Conservation (phyloP, 1,140 invertebrate species). For the Eurytemora carolleeae region DNA sequence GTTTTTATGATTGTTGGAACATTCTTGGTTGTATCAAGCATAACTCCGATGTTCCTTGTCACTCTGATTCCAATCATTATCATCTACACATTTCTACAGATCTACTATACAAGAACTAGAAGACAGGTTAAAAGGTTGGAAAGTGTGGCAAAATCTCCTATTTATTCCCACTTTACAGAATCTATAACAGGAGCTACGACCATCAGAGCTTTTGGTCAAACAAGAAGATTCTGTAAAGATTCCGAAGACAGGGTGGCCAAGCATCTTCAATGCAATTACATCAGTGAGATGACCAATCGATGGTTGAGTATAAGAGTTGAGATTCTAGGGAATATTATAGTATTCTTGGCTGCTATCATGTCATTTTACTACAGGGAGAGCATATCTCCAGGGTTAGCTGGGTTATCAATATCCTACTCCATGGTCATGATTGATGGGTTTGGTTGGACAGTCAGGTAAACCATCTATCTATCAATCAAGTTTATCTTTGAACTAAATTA, state of each 20-base stretch:
- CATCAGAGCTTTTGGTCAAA: constrained; percentile 18
- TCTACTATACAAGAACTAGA: background rate
- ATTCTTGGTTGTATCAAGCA: background rate
- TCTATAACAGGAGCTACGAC: constrained; percentile 24
- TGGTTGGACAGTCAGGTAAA: background rate
- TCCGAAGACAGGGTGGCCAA: background rate
- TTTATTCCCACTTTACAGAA: constrained; percentile 30
- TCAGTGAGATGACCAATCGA: constrained; percentile 20
- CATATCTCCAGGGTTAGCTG: constrained; percentile 26
- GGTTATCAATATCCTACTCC: constrained; percentile 30
- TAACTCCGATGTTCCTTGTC: background rate
- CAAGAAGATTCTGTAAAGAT: background rate
- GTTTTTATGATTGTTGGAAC: background rate
- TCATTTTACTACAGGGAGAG: constrained; percentile 25
- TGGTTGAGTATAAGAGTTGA: constrained; percentile 31
- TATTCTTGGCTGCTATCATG: constrained; percentile 33
- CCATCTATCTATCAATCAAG: too few species aligned
- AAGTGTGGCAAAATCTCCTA: constrained; percentile 29
- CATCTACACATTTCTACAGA: background rate
- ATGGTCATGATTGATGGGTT: constrained; percentile 17
- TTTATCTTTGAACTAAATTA: too few species aligned
- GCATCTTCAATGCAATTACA: background rate
- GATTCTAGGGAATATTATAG: constrained; percentile 31
- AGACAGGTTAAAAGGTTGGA: constrained; percentile 27
- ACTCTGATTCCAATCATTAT: background rate